Conservation (phyloP, 2,113 vertebrate species). For the Entomyzon cyanotis region DNA sequence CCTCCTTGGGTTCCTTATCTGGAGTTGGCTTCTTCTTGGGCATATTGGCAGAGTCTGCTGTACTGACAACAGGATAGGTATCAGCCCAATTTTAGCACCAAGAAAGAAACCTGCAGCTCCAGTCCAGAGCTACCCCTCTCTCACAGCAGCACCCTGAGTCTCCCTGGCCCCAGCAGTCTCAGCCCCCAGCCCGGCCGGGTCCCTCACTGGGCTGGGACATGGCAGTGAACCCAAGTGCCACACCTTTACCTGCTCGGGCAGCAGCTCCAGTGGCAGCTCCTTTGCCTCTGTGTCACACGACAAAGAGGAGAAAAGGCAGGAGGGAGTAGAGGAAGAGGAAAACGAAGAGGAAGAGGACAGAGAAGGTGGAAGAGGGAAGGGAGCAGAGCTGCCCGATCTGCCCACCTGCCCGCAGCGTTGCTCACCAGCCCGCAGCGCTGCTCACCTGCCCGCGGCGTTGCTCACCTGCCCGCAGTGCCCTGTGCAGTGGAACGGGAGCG, state of each 20-base stretch:
- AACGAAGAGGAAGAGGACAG: neutral
- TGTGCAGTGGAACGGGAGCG: rapidly evolving
- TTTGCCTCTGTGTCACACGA: neutral
- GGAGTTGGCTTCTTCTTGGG: neutral
- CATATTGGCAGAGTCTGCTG: rapidly evolving
- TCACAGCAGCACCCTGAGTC: neutral
- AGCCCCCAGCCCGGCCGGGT: neutral
- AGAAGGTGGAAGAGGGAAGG: neutral
- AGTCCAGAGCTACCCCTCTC: neutral
- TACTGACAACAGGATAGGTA: rapidly evolving
- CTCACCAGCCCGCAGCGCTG: too few species aligned
- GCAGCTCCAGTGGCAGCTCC: neutral
- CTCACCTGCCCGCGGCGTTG: neutral
- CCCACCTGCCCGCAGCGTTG: too few species aligned
- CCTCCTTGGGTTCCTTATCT: too few species aligned
- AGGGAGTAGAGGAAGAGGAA: too few species aligned
- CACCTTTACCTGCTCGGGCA: neutral
- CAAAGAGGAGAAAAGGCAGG: neutral
- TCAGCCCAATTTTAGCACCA: neutral
- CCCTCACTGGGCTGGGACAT: neutral
- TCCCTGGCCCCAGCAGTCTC: neutral
- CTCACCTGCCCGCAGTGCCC: neutral
- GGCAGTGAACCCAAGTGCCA: neutral
- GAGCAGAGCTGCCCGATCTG: too few species aligned
- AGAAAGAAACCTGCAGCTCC: neutral